phyloP scores from a whole-genome alignment of 2,113 vertebrate species.

The Opisthocomus hoazin region DNA sequence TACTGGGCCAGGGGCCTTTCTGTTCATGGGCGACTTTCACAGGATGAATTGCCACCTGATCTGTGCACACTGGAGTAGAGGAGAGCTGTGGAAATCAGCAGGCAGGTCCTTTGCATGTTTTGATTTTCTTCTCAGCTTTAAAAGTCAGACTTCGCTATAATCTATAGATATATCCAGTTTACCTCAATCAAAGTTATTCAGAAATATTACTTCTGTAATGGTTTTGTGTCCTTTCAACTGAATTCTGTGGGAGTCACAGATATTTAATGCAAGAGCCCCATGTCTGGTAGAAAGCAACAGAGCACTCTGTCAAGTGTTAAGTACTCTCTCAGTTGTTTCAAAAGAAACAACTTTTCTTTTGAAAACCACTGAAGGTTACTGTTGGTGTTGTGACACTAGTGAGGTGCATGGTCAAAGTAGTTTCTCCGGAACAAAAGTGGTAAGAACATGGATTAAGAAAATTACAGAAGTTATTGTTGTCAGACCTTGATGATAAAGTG shows the following conservation, averaged over 20 bases:
- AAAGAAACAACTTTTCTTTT: too few relatives aligned
- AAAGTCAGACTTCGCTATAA: neutral
- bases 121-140: neutral
- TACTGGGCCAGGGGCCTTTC: neutral
- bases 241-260: neutral
- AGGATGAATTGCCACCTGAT: neutral
- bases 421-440: neutral
- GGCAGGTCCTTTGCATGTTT: neutral
- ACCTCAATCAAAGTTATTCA: neutral
- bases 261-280: neutral
- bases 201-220: neutral
- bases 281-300: neutral
- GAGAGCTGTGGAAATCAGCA: neutral
- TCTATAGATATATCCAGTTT: neutral
- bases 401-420: neutral
- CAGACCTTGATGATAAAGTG: neutral
- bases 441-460: neutral
- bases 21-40: neutral
- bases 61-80: rapidly evolving
- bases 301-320: neutral
- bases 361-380: neutral
- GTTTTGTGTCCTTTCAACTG: neutral
- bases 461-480: neutral
- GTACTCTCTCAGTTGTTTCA: neutral
- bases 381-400: neutral